phyloP scores from a whole-genome alignment of 2,888 invertebrate species.

The Trissonchulus latispiculum region DNA sequence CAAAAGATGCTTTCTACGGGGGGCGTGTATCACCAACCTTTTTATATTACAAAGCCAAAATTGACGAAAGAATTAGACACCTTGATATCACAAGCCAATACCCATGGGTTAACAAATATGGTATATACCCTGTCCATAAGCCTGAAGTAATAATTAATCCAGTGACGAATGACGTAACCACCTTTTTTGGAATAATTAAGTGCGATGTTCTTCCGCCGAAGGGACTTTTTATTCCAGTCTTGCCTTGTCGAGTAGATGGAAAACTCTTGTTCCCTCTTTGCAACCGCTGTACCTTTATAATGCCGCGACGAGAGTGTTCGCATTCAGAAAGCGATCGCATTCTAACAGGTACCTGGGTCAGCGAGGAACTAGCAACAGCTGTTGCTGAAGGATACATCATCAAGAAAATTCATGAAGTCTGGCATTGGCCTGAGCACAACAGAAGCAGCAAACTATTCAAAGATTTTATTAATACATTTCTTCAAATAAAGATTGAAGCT shows the following conservation, averaged over 20 bases:
- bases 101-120: slow-evolving; percentile 31
- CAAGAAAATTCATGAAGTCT: too few relatives aligned
- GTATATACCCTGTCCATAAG: slow-evolving; percentile 31
- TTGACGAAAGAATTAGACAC: too few relatives aligned
- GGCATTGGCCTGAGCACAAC: slow-evolving; percentile 33
- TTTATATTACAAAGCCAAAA: too few relatives aligned
- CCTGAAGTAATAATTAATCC: slow-evolving; percentile 30
- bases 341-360: slow-evolving; percentile 35
- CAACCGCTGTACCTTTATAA: slow-evolving; percentile 29
- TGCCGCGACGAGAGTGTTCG: too few relatives aligned
- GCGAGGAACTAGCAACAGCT: slow-evolving; percentile 36
- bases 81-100: slow-evolving; percentile 31
- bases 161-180: background rate
- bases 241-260: slow-evolving; percentile 30
- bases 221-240: slow-evolving; percentile 34
- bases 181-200: slow-evolving; percentile 34
- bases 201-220: slow-evolving; percentile 34
- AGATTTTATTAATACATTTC: too few relatives aligned
- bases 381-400: too few relatives aligned
- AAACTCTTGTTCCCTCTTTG: slow-evolving; percentile 35
- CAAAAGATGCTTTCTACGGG: too few relatives aligned
- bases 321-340: slow-evolving; percentile 31
- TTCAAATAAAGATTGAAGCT: too few relatives aligned
- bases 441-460: too few relatives aligned
- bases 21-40: too few relatives aligned